These are phyloP conservation scores for Falcaria lacertinaria DNA, from an alignment of 2,888 invertebrate genomes.

Conservation along the genomic window DNA sequence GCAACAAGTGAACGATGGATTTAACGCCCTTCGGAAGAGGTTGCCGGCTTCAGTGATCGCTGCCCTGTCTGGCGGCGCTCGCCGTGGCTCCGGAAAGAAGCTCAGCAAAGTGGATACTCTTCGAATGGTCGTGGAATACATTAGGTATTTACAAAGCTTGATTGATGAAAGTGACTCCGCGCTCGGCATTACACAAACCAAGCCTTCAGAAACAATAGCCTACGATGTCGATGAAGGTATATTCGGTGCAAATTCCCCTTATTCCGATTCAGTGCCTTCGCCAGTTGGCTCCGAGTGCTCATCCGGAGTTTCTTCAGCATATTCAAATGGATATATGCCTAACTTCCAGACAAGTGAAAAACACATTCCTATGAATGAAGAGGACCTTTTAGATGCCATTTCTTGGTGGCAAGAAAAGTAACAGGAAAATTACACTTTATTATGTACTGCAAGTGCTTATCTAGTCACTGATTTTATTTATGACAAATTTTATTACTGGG, in stretches of 20 bases:
- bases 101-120: constrained; percentile 95
- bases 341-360: constrained; percentile 51
- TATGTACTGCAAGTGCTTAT: constrained; percentile 15
- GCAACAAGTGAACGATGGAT: constrained; percentile 96
- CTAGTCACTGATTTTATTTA: constrained; percentile 39
- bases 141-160: constrained; percentile 87
- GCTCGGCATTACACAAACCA: constrained; percentile 41
- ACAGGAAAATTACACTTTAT: constrained; percentile 7
- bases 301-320: constrained; percentile 70
- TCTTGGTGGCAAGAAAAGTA: constrained; percentile 88
- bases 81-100: constrained; percentile 89
- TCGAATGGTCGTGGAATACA: constrained; percentile 93
- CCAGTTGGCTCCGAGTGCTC: constrained; percentile 85
- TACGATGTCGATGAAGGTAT: constrained; percentile 62
- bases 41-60: constrained; percentile 89
- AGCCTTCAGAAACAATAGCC: constrained; percentile 20
- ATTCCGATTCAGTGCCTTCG: constrained; percentile 78
- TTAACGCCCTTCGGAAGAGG: constrained; percentile 91
- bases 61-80: constrained; percentile 81
- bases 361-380: constrained; percentile 86
- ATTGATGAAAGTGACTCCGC: constrained; percentile 84
- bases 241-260: constrained; percentile 58
- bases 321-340: constrained; percentile 43
- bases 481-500: background rate
- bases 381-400: constrained; percentile 90